Percentiles rank a stretch among this genome's conserved stretches.
These are phyloP conservation scores for Charadrius vociferus DNA, from an alignment of 2,113 vertebrate genomes.

Conservation along the genomic window DNA sequence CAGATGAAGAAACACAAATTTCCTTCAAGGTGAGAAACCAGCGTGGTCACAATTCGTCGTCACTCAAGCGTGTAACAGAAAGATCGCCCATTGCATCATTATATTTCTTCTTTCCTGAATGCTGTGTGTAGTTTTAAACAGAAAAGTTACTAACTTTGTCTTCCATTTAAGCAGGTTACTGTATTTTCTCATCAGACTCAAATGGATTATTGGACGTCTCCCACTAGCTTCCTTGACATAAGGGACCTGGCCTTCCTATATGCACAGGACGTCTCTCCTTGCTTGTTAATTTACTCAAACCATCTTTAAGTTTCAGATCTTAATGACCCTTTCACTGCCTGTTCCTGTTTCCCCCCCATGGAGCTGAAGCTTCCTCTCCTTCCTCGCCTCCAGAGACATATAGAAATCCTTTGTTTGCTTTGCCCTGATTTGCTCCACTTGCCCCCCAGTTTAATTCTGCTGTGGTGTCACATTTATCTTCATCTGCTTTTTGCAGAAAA, in stretches of 20 bases:
- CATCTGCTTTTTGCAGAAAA: neutral
- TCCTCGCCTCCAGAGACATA: fast-evolving
- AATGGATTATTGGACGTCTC: neutral
- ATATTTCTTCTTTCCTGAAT: neutral
- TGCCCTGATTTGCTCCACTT: neutral
- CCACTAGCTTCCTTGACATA: neutral
- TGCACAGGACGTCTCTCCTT: neutral
- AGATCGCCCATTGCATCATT: neutral
- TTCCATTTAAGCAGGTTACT: neutral
- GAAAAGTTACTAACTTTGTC: neutral
- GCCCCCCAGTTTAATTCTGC: neutral
- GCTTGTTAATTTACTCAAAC: neutral
- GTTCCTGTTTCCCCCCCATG: neutral
- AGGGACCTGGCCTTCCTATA: neutral
- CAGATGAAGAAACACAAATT: neutral
- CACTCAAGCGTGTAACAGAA: neutral
- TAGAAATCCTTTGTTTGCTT: neutral
- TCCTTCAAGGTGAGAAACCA: neutral
- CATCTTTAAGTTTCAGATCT: neutral
- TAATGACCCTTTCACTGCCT: neutral
- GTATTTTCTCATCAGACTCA: neutral
- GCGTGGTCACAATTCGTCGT: neutral
- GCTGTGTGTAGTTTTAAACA: neutral
- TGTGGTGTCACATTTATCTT: neutral
- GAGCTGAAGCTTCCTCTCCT: neutral